Conservation (phyloP, 2,888 invertebrate species). For the Diaperis boleti region DNA sequence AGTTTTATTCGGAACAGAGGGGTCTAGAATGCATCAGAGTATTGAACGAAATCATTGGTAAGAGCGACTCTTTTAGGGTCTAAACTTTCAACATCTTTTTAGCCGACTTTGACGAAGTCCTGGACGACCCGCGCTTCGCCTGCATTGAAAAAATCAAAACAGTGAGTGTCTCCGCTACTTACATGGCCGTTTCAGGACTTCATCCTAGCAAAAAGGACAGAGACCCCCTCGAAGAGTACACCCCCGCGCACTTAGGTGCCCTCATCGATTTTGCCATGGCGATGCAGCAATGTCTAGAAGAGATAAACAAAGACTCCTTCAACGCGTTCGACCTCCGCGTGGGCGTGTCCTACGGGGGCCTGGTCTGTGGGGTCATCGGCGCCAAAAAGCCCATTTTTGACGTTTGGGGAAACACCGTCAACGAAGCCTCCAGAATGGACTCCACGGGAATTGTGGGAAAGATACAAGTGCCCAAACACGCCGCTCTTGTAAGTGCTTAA, state of each 20-base stretch:
- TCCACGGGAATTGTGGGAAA: constrained; percentile 89
- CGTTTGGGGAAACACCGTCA: constrained; percentile 97
- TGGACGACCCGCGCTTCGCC: constrained; percentile 87
- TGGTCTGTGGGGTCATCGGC: constrained; percentile 96
- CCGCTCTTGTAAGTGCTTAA: constrained; percentile 74
- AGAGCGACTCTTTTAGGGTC: neutral
- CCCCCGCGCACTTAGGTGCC: constrained; percentile 86
- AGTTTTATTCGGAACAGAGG: constrained; percentile 98
- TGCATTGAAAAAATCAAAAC: constrained; percentile 96
- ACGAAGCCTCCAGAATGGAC: constrained; percentile 97
- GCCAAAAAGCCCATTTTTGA: constrained; percentile 96
- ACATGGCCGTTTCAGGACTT: constrained; percentile 95
- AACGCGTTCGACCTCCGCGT: constrained; percentile 94
- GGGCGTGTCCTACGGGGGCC: constrained; percentile 90
- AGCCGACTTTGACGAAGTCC: constrained; percentile 90
- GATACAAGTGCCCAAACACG: constrained; percentile 89
- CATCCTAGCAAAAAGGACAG: constrained; percentile 79
- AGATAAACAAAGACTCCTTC: constrained; percentile 95
- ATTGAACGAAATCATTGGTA: constrained; percentile 97
- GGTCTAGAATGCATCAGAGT: constrained; percentile 97
- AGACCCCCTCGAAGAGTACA: constrained; percentile 3
- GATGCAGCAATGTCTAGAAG: constrained; percentile 87
- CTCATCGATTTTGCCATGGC: constrained; percentile 94
- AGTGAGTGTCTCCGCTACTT: constrained; percentile 85
- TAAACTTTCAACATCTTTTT: constrained; percentile 47